Evolutionary conservation across 1,140 invertebrate species (phyloP).

Genomic region (Listronotus oregonensis): DNA sequence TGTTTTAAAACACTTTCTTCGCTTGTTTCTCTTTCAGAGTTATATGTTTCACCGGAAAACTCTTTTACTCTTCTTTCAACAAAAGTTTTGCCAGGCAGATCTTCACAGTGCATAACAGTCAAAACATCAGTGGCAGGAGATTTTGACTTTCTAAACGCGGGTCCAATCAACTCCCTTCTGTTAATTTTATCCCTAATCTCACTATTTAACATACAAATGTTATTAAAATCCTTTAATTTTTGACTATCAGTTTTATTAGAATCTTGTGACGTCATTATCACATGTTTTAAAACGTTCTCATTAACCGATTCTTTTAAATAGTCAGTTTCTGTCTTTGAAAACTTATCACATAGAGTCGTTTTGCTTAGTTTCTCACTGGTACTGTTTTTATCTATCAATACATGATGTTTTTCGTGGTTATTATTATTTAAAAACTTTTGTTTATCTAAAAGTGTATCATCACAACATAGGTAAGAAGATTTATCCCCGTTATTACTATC

Average conservation of each 20-base stretch:
- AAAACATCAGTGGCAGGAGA: background rate
- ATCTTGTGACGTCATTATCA: constrained; percentile 23
- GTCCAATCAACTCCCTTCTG: constrained; percentile 19
- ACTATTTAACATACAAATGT: constrained; percentile 18
- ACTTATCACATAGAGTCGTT: too few relatives aligned
- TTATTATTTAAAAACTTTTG: too few relatives aligned
- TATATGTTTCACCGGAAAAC: background rate
- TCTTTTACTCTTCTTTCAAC: constrained; percentile 25
- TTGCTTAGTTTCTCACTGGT: too few relatives aligned
- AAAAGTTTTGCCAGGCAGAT: constrained; percentile 16
- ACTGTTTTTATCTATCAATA: too few relatives aligned
- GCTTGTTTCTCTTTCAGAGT: background rate
- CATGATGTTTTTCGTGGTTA: too few relatives aligned
- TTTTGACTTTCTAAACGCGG: constrained; percentile 7
- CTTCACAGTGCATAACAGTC: background rate
- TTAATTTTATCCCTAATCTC: constrained; percentile 27
- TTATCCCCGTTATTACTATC: too few relatives aligned
- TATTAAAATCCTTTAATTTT: constrained; percentile 28
- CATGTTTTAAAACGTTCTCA: constrained; percentile 10
- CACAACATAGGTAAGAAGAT: too few relatives aligned
- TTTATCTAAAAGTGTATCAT: too few relatives aligned
- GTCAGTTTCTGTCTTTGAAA: background rate
- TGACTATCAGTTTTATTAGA: constrained; percentile 34
- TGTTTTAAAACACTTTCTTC: background rate
- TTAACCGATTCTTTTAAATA: constrained; percentile 1